Conservation (phyloP, 2,888 invertebrate genomes). For the Synergus japonicus region DNA sequence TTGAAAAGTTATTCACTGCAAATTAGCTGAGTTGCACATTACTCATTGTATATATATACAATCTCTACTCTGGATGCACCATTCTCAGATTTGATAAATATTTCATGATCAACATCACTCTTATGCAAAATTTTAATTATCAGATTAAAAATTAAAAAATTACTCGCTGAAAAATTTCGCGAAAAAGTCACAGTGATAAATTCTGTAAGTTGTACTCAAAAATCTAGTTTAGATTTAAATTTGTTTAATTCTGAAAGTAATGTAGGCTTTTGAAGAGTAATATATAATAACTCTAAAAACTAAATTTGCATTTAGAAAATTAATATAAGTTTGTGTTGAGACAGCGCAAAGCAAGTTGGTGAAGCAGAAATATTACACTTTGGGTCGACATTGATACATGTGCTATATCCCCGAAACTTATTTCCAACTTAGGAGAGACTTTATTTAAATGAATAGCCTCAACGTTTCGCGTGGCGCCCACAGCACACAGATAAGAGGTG, state of each 20-base stretch:
- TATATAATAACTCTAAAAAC: not conserved
- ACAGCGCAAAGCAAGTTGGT: not conserved
- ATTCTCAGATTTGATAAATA: not conserved
- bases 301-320: conserved; percentile 1
- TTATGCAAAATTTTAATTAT: not conserved
- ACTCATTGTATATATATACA: not conserved
- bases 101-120: not conserved
- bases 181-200: not conserved
- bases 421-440: conserved; percentile 49
- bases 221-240: not conserved
- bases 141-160: not conserved
- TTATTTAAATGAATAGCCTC: conserved; percentile 54
- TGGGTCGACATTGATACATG: conserved; percentile 42
- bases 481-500: conserved; percentile 45
- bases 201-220: not conserved
- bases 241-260: too few species aligned
- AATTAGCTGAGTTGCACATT: conserved; percentile 11
- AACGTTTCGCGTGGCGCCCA: conserved; percentile 22
- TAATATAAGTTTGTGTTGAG: conserved; percentile 1
- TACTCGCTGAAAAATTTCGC: not conserved
- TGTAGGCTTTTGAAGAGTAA: too few species aligned
- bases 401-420: conserved; percentile 49
- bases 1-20: conserved; percentile 11
- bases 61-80: not conserved
- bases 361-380: conserved; percentile 17